Base-by-base conservation (phyloP, 2,888 invertebrate genomes). In the Lamellibrachia columna region DNA sequence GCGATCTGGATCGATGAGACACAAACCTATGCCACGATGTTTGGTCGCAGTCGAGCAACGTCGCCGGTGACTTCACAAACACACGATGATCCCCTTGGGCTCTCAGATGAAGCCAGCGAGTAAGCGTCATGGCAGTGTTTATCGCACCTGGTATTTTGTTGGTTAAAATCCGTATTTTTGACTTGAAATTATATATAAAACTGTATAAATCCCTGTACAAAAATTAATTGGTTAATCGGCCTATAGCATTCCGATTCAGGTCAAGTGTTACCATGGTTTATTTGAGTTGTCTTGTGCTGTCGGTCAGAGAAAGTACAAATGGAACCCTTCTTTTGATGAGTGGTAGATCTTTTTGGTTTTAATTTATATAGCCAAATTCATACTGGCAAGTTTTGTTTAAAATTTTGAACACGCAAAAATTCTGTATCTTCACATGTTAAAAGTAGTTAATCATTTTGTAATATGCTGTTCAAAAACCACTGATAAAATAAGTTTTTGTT, bases 1-100 rank as follows among this genome's bases (percentile, higher is more conserved):
- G 99, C 99, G 7, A 99, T 99, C 4, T 99, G 99, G 99, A 98
- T 99, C 0, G 99, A 99, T 96, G 99, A 99, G 97, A 98, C 98
- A 0, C 98, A 98, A 0, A 97, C 98, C 93, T 97, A 98, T 52
- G 97, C 98, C 92, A 98, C 98, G 15, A 98, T 98, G 98, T 98
- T 98, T 2, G 97, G 98, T 40, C 97, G 98, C 93, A 96, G 96
- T 91, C 94, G 96, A 22, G 98, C 98, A 0, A 97, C 98, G 95
- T 98, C 98, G 0, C 98, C 99, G 0, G 93, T 95, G 8, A 92
- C 91, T 53, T 93, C 95, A n/a, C 95, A 95, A 92, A 96, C 95
- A 40, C 95, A 95, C 93, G 96, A 99, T 94, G 99, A 99, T 96
- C 99, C 99, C 0, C 96, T 99, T 3, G 99, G 99, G 0, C 97